phyloP scores from a whole-genome alignment of 2,113 vertebrate species.

The Xiphophorus couchianus region DNA sequence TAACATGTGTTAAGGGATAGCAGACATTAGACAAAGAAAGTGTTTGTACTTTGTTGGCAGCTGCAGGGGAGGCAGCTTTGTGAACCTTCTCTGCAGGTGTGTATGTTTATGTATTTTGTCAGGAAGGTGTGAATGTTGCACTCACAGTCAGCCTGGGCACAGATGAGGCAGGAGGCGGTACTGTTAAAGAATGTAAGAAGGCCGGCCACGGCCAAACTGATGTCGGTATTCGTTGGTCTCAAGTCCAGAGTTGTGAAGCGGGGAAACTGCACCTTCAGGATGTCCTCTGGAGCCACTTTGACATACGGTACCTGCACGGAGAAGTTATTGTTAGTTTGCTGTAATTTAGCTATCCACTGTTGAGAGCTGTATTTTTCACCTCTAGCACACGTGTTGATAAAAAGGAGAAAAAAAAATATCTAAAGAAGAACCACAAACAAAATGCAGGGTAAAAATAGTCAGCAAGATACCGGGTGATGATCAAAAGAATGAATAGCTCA shows the following conservation, averaged over 20 bases:
- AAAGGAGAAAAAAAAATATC: background rate
- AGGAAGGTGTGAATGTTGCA: conserved; percentile 43
- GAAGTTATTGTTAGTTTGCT: conserved; percentile 19
- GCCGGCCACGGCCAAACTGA: conserved; percentile 94
- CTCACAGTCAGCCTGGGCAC: conserved; percentile 98
- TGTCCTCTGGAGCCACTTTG: conserved; percentile 96
- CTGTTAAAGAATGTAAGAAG: conserved; percentile 97
- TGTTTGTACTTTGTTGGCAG: conserved; percentile 42
- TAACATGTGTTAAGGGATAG: conserved; percentile 44
- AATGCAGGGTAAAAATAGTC: conserved; percentile 20
- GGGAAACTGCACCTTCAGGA: conserved; percentile 93
- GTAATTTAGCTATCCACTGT: conserved; percentile 8
- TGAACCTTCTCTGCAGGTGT: conserved; percentile 23
- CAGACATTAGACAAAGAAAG: conserved; percentile 35
- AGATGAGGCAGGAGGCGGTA: conserved; percentile 97
- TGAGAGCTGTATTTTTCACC: background rate
- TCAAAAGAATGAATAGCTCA: conserved; percentile 28
- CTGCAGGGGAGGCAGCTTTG: conserved; percentile 3
- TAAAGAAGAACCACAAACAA: conserved; percentile 6
- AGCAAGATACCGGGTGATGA: conserved; percentile 16
- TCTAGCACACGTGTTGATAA: conserved; percentile 13
- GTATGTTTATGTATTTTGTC: conserved; percentile 7
- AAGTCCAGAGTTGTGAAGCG: conserved; percentile 97
- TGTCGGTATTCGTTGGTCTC: conserved; percentile 95
- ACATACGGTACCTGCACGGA: conserved; percentile 92